These are phyloP conservation scores for Eristalis tenax DNA, from an alignment of 2,888 invertebrate genomes.

Conservation along the genomic window DNA sequence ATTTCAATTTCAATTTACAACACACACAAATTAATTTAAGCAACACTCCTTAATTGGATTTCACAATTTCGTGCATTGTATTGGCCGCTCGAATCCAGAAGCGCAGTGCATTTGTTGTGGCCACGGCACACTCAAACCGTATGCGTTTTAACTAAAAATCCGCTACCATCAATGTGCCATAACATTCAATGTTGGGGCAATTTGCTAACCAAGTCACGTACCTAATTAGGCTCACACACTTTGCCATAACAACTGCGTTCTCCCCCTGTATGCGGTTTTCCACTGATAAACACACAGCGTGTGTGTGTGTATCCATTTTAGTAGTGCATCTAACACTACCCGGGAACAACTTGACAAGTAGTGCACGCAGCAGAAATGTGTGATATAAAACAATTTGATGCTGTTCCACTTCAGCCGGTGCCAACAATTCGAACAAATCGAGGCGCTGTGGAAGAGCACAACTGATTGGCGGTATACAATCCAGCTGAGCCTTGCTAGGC, in stretches of 20 bases:
- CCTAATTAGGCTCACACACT: constrained; percentile 61
- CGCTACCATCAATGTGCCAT: constrained; percentile 23
- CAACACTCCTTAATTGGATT: constrained; percentile 43
- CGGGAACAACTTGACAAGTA: background rate
- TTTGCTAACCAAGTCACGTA: constrained; percentile 63
- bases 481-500: background rate
- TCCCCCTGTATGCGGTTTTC: constrained; percentile 19
- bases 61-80: constrained; percentile 13
- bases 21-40: constrained; percentile 41
- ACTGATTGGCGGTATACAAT: background rate
- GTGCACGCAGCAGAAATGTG: background rate
- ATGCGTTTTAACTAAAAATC: constrained; percentile 4
- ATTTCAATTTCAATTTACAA: no score
- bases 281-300: background rate
- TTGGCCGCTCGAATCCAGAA: constrained; percentile 1
- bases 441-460: background rate
- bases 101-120: background rate
- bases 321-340: background rate
- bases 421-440: background rate
- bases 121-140: background rate
- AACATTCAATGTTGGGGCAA: constrained; percentile 30
- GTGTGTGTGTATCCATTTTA: background rate
- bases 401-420: background rate
- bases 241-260: constrained; percentile 20
- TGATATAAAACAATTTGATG: background rate